Evolutionary conservation across 2,797 vertebrate species (phyloP).

Genomic region (Chloroceryle inda): DNA sequence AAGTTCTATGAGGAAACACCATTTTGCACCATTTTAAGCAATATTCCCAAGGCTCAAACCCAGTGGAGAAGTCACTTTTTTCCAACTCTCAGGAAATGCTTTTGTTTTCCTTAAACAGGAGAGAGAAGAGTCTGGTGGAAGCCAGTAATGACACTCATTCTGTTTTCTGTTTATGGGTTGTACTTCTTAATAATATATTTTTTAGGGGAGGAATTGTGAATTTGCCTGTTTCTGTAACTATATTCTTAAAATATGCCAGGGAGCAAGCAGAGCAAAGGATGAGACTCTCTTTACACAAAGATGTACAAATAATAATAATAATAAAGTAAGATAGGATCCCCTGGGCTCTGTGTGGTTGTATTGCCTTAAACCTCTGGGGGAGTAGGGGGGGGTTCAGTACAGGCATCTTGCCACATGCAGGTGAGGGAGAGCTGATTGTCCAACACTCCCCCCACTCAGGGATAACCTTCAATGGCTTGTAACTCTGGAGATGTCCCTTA

Average conservation of each 20-base stretch:
- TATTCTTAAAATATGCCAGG: neutral
- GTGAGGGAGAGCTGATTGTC: neutral
- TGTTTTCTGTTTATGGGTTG: neutral
- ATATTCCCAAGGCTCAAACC: neutral
- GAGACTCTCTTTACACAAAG: neutral
- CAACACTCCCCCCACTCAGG: neutral
- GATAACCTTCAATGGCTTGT: neutral
- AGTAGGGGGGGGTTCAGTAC: neutral
- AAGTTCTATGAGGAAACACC: neutral
- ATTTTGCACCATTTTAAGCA: neutral
- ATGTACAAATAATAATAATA: neutral
- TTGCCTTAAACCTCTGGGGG: neutral
- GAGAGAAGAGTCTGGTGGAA: neutral
- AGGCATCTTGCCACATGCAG: accelerated
- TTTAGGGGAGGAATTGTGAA: neutral
- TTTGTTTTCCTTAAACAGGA: neutral
- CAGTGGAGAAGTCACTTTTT: neutral
- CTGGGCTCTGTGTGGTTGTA: neutral
- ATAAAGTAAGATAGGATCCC: neutral
- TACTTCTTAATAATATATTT: neutral
- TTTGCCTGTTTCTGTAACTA: neutral
- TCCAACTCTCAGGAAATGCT: neutral
- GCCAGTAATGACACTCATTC: neutral
- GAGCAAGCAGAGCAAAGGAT: neutral
- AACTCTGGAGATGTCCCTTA: neutral